Evolutionary conservation across 2,888 invertebrate genomes (phyloP).

Genomic region (Platycnemis pennipes): DNA sequence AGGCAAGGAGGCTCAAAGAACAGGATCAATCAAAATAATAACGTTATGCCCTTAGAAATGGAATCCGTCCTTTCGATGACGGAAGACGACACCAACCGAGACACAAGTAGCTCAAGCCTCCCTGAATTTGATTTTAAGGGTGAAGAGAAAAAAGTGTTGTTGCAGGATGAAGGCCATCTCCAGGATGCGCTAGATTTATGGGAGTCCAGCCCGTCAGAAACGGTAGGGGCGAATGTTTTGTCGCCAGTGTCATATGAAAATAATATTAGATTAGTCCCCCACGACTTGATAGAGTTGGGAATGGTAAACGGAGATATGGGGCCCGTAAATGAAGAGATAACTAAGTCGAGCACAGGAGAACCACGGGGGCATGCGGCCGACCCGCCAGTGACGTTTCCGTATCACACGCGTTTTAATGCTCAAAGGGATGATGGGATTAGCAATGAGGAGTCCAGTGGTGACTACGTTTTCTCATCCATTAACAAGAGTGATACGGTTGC

Average conservation of each 20-base stretch:
- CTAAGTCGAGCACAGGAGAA: not conserved
- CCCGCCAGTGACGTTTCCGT: not conserved
- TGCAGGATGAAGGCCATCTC: not conserved
- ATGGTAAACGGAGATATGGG: not conserved
- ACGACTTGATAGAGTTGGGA: not conserved
- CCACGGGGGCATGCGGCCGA: not conserved
- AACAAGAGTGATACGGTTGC: not conserved
- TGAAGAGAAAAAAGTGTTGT: not conserved
- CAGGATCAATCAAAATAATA: not conserved
- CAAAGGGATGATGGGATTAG: not conserved
- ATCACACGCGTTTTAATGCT: not conserved
- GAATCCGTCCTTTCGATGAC: not conserved
- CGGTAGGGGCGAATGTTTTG: not conserved
- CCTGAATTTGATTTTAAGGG: not conserved
- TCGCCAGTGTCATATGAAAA: not conserved
- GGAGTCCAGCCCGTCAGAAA: not conserved
- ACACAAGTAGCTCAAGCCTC: not conserved
- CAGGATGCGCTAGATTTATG: not conserved
- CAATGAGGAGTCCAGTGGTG: not conserved
- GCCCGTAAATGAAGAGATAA: constrained; percentile 9
- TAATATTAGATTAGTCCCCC: not conserved
- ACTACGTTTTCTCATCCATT: not conserved
- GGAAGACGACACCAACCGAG: not conserved
- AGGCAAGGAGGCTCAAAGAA: not conserved
- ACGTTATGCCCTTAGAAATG: not conserved